These are phyloP conservation scores for Anhinga anhinga DNA, from an alignment of 2,113 vertebrate species.

Conservation along the genomic window DNA sequence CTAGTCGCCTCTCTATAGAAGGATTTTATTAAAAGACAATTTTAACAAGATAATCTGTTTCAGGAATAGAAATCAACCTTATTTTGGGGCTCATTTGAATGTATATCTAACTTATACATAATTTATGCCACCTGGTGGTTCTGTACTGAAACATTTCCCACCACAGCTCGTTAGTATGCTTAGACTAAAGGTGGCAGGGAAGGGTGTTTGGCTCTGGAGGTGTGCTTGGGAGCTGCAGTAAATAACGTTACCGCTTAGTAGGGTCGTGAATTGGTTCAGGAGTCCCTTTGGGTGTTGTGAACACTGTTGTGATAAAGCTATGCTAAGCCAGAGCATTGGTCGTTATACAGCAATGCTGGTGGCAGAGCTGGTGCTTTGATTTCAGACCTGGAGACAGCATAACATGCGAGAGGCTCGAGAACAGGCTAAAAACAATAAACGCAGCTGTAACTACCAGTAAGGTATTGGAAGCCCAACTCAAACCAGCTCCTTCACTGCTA, in stretches of 20 bases:
- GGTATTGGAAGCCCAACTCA: not conserved
- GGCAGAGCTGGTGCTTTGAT: not conserved
- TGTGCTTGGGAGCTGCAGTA: not conserved
- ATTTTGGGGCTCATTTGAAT: not conserved
- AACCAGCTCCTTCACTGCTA: not conserved
- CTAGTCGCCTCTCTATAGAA: not conserved
- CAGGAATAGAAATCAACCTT: not conserved
- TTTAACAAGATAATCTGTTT: not conserved
- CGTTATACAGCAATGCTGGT: not conserved
- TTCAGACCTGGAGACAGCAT: not conserved
- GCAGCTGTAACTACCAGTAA: not conserved
- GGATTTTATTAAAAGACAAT: not conserved
- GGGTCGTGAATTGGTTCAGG: not conserved
- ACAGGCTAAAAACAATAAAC: not conserved
- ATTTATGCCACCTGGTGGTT: not conserved
- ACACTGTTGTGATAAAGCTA: not conserved
- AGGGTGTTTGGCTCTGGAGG: not conserved
- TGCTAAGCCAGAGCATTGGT: not conserved
- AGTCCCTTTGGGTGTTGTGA: not conserved
- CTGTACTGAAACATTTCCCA: not conserved
- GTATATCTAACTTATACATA: not conserved
- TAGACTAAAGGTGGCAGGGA: not conserved
- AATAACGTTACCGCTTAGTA: rapidly evolving
- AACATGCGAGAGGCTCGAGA: rapidly evolving
- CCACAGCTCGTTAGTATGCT: rapidly evolving